These are phyloP conservation scores for Rhodinocichla rosea DNA, from an alignment of 2,113 vertebrate species.

Conservation along the genomic window DNA sequence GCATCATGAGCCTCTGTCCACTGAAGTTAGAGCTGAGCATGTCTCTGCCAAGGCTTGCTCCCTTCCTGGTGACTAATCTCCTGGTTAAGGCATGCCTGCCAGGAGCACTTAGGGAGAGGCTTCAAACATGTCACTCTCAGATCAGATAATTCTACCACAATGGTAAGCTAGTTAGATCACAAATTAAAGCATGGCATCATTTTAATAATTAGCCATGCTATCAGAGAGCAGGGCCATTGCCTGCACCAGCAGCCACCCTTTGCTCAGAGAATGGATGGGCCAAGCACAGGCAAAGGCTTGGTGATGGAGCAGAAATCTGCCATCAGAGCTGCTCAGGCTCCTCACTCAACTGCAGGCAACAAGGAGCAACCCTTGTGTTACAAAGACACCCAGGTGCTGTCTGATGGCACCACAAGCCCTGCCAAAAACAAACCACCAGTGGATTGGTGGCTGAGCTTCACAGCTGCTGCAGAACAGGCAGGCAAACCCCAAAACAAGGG, in stretches of 20 bases:
- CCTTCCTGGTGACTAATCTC: not conserved
- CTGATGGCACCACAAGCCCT: not conserved
- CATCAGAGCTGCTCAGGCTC: not conserved
- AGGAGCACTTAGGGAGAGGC: not conserved
- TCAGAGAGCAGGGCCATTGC: fast-evolving
- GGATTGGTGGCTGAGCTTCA: not conserved
- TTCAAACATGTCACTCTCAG: not conserved
- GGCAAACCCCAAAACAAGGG: not conserved
- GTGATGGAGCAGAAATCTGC: not conserved
- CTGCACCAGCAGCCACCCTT: fast-evolving
- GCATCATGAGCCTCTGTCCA: not conserved
- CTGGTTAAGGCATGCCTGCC: not conserved
- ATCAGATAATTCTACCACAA: not conserved
- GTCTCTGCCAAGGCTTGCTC: not conserved
- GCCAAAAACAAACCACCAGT: fast-evolving
- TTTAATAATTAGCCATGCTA: not conserved
- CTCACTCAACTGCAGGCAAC: not conserved
- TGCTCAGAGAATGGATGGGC: fast-evolving
- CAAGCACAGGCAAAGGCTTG: not conserved
- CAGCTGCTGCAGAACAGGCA: not conserved
- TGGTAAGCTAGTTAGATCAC: not conserved
- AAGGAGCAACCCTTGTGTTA: not conserved
- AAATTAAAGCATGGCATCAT: slow-evolving; percentile 6
- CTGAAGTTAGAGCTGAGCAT: fast-evolving
- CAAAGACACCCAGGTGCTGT: not conserved